phyloP scores from a whole-genome alignment of 2,888 invertebrate genomes.

The Schrankia costaestrigalis region DNA sequence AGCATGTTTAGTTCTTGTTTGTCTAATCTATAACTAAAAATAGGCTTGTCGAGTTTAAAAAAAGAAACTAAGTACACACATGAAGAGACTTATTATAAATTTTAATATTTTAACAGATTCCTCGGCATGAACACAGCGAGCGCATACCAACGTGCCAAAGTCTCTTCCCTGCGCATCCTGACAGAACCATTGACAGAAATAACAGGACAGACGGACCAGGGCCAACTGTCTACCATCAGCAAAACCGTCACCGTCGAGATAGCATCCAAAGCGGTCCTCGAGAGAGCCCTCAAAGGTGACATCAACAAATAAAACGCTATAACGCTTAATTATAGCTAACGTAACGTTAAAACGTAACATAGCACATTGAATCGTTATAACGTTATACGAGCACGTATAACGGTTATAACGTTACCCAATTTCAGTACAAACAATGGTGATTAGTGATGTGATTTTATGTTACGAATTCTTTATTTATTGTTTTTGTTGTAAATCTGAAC shows the following conservation, averaged over 20 bases:
- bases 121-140: constrained; percentile 92
- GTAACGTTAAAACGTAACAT: too few species aligned
- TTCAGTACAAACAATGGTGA: constrained; percentile 35
- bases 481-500: constrained; percentile 6
- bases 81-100: background rate
- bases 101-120: constrained; percentile 79
- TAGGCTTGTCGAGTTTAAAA: too few species aligned
- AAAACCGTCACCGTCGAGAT: constrained; percentile 75
- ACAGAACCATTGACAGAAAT: constrained; percentile 47
- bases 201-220: constrained; percentile 36
- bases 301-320: constrained; percentile 45
- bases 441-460: constrained; percentile 32
- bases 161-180: constrained; percentile 89
- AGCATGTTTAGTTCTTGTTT: too few species aligned
- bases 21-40: too few species aligned
- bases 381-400: background rate
- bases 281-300: constrained; percentile 66
- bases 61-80: background rate
- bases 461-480: constrained; percentile 23
- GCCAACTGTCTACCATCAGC: constrained; percentile 70
- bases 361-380: constrained; percentile 13
- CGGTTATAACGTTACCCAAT: constrained; percentile 7
- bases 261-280: constrained; percentile 63
- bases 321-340: too few species aligned
- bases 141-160: constrained; percentile 95